phyloP scores from a whole-genome alignment of 2,113 vertebrate genomes.

The Megaceryle maxima region DNA sequence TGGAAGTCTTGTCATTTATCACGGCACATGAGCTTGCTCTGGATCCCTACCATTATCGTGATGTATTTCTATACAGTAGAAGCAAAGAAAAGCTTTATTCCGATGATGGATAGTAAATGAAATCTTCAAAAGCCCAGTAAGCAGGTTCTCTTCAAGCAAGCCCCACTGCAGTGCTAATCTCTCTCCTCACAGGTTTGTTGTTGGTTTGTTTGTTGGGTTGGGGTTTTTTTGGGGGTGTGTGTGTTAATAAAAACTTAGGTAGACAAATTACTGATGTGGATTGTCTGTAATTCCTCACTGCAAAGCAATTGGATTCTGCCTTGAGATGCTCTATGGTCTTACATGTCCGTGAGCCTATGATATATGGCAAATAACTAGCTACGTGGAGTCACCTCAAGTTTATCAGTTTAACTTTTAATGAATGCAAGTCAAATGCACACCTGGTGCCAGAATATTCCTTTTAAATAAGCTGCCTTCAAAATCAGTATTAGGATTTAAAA shows the following conservation, averaged over 20 bases:
- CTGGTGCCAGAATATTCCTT: background rate
- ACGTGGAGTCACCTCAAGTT: background rate
- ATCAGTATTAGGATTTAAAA: background rate
- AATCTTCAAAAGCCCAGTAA: background rate
- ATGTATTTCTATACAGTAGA: background rate
- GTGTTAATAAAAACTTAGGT: background rate
- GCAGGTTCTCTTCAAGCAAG: background rate
- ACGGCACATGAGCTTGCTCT: conserved; percentile 1
- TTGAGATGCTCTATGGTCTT: background rate
- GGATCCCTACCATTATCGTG: background rate
- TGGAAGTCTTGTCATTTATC: conserved; percentile 61
- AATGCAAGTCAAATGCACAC: background rate
- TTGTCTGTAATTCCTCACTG: background rate
- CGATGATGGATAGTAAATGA: background rate
- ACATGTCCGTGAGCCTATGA: background rate
- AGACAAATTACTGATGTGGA: background rate
- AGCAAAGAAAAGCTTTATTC: background rate
- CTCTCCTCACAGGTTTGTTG: background rate
- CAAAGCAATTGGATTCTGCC: background rate
- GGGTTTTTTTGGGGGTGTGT: background rate
- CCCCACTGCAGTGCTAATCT: background rate
- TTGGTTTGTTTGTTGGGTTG: too few relatives aligned
- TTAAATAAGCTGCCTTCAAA: background rate
- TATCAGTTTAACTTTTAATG: background rate
- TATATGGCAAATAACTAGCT: background rate